Evolutionary conservation across 2,888 invertebrate genomes (phyloP).

Genomic region (Chaitophorus viminalis): DNA sequence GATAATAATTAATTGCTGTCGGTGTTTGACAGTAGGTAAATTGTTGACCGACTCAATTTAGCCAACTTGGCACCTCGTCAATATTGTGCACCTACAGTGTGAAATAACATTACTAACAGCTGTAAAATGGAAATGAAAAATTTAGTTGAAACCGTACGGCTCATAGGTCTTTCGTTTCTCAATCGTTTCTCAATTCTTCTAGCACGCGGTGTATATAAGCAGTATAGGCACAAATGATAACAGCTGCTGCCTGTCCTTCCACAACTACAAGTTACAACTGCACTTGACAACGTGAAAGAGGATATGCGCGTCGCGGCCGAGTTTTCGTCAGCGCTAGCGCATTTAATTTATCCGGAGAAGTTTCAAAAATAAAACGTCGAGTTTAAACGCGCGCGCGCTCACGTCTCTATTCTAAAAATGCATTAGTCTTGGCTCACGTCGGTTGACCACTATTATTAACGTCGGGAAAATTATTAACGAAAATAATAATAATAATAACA

Average conservation of each 20-base stretch:
- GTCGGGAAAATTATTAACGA: constrained; percentile 31
- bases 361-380: constrained; percentile 61
- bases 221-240: background rate
- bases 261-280: background rate
- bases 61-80: constrained; percentile 44
- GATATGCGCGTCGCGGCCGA: constrained; percentile 46
- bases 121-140: too few relatives aligned
- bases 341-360: constrained; percentile 45
- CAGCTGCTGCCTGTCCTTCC: background rate
- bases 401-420: constrained; percentile 50
- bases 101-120: too few relatives aligned
- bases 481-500: background rate
- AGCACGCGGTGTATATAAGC: constrained; percentile 7
- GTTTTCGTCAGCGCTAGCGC: constrained; percentile 48
- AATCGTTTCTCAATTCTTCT: too few relatives aligned
- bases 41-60: constrained; percentile 44
- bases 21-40: background rate
- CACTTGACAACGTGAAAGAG: constrained; percentile 54
- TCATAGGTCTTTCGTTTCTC: too few relatives aligned
- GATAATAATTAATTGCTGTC: background rate
- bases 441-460: constrained; percentile 28
- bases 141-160: too few relatives aligned
- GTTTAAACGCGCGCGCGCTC: constrained; percentile 47
- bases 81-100: background rate
- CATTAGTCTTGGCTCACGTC: constrained; percentile 52